phyloP scores from a whole-genome alignment of 1,140 invertebrate species.

The Copidosoma floridanum region DNA sequence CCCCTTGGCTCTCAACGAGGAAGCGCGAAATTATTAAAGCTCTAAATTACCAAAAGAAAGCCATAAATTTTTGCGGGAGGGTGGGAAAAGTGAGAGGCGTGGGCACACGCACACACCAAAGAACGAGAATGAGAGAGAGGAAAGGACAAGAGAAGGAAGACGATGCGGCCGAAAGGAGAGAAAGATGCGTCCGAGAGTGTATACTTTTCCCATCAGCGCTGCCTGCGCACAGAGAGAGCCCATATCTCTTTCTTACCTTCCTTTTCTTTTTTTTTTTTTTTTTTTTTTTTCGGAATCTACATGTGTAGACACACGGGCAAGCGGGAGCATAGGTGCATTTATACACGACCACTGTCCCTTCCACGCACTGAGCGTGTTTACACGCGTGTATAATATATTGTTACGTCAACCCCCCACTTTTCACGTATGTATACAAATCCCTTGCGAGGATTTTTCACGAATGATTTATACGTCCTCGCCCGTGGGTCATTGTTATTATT shows the following conservation, averaged over 20 bases:
- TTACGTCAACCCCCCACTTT: too few species aligned
- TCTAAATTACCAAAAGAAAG: neutral
- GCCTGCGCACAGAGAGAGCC: neutral
- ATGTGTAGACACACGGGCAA: neutral
- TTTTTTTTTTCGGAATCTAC: neutral
- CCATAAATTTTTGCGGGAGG: neutral
- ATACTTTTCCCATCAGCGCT: constrained; percentile 6
- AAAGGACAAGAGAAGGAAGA: neutral
- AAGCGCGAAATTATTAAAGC: constrained; percentile 12
- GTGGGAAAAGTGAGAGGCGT: too few species aligned
- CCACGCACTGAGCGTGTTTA: neutral
- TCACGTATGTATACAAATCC: neutral
- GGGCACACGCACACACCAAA: too few species aligned
- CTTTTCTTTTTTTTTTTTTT: too few species aligned
- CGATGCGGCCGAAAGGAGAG: neutral
- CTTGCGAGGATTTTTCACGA: constrained; percentile 23
- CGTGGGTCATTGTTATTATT: too few species aligned
- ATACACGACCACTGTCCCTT: neutral
- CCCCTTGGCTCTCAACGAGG: too few species aligned
- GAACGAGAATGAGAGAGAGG: too few species aligned
- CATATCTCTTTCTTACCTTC: too few species aligned
- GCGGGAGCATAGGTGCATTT: neutral
- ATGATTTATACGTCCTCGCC: constrained; percentile 31
- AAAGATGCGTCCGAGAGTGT: neutral
- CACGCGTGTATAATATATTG: too few species aligned